Evolutionary conservation across 2,888 invertebrate species (phyloP).

Genomic region (Lepidocyrtoides sp.): DNA sequence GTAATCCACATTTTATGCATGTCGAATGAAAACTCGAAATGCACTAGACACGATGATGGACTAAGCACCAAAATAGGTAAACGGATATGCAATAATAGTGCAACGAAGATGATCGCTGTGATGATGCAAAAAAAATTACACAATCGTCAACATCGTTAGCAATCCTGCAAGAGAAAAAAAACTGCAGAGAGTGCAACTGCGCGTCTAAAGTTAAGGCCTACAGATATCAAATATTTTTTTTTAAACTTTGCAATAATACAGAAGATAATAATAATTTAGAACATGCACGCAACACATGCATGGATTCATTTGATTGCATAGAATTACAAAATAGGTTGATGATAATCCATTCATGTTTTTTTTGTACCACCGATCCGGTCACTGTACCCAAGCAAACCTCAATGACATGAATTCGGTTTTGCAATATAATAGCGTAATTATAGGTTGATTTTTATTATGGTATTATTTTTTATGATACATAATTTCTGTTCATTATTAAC

Average conservation of each 20-base stretch:
- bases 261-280: neutral
- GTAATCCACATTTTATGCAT: conserved; percentile 19
- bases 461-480: too few relatives aligned
- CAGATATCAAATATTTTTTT: neutral
- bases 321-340: too few relatives aligned
- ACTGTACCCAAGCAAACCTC: too few relatives aligned
- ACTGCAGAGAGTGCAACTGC: neutral
- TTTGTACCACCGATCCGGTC: too few relatives aligned
- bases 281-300: neutral
- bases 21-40: conserved; percentile 21
- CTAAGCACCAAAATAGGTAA: neutral
- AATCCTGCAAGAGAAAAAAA: neutral
- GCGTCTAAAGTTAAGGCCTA: conserved; percentile 2
- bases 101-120: neutral
- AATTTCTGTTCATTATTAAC: too few relatives aligned
- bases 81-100: conserved; percentile 39
- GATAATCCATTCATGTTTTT: too few relatives aligned
- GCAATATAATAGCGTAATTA: too few relatives aligned
- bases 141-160: neutral
- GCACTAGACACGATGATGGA: conserved; percentile 8
- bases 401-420: too few relatives aligned
- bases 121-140: conserved; percentile 23
- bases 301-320: too few relatives aligned
- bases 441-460: too few relatives aligned
- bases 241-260: too few relatives aligned